phyloP scores from a whole-genome alignment of 2,888 invertebrate genomes.

The Spicauda simplicius region DNA sequence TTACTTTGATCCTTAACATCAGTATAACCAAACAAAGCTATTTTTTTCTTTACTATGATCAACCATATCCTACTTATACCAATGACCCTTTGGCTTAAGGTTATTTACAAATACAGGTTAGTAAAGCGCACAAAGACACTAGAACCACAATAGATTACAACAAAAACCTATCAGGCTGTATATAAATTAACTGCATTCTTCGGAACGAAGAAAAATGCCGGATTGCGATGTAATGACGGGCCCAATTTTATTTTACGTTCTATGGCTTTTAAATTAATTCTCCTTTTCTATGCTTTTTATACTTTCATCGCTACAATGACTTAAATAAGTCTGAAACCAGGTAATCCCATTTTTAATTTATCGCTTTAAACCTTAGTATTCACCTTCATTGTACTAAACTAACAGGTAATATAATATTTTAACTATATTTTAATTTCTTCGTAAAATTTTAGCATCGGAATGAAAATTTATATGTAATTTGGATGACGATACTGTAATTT shows the following conservation, averaged over 20 bases:
- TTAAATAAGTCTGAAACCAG: not conserved
- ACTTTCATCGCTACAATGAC: not conserved
- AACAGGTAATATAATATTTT: no score
- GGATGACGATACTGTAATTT: no score
- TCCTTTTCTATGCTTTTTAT: slow-evolving; percentile 1
- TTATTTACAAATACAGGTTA: not conserved
- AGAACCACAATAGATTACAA: not conserved
- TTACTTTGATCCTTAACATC: no score
- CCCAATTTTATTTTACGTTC: slow-evolving; percentile 27
- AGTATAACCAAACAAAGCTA: no score
- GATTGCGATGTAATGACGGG: slow-evolving; percentile 28
- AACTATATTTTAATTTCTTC: no score
- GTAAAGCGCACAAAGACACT: slow-evolving; percentile 5
- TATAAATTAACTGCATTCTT: slow-evolving; percentile 31
- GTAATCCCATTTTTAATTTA: not conserved
- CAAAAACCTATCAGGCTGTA: slow-evolving; percentile 31
- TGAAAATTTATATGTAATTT: no score
- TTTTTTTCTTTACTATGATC: no score
- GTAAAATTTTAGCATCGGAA: no score
- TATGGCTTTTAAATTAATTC: slow-evolving; percentile 32
- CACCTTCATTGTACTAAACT: no score
- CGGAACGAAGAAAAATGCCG: slow-evolving; percentile 23
- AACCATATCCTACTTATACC: no score
- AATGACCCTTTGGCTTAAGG: no score
- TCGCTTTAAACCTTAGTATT: not conserved